Conservation (phyloP, 37 sponge, comb jelly and placozoan species). For the Halisarca cf. caerulea region DNA sequence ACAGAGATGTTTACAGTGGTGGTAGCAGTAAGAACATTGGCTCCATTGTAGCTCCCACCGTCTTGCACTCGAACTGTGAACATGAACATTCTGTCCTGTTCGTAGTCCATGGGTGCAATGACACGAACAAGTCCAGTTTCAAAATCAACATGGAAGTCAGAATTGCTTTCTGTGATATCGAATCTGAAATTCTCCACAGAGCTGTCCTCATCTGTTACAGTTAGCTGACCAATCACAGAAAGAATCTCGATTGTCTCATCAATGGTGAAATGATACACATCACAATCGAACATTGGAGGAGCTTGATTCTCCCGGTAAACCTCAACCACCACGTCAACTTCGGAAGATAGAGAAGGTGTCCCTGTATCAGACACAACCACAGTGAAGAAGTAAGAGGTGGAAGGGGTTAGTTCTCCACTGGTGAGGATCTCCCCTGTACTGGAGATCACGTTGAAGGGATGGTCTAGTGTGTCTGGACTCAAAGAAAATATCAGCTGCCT, state of each 20-base stretch:
- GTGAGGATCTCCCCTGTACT: neutral
- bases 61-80: constrained; percentile 50
- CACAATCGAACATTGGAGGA: constrained; percentile 27
- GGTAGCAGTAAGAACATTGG: constrained; percentile 35
- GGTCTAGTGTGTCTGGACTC: neutral
- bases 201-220: constrained; percentile 64
- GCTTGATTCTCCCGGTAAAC: constrained; percentile 5
- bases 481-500: neutral
- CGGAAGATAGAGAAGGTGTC: neutral
- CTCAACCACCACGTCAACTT: constrained; percentile 41
- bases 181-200: constrained; percentile 23
- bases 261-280: constrained; percentile 30
- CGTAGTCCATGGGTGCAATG: constrained; percentile 59
- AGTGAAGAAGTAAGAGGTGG: constrained; percentile 32
- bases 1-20: constrained; percentile 41
- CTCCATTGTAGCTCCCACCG: constrained; percentile 64
- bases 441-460: neutral
- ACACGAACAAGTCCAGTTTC: constrained; percentile 47
- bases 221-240: constrained; percentile 7
- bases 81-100: constrained; percentile 5
- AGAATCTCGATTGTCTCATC: constrained; percentile 45
- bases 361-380: constrained; percentile 47
- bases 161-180: neutral
- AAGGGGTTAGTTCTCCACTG: constrained; percentile 26
- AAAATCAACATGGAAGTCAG: constrained; percentile 59